Evolutionary conservation across 2,797 vertebrate genomes (phyloP).

Genomic region (Peromyscus nudipes): DNA sequence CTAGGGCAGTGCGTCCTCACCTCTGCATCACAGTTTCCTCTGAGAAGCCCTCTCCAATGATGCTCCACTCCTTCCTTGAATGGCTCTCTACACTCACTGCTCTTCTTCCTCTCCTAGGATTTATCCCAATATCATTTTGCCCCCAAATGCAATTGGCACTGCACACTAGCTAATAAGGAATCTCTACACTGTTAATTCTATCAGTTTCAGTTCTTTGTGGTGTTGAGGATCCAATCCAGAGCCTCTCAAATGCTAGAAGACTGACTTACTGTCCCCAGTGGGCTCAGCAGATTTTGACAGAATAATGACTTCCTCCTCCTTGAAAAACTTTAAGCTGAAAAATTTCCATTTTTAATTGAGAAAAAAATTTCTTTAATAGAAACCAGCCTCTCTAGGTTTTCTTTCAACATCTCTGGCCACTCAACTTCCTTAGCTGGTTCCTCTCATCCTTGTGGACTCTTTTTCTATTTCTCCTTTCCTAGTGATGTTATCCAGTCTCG

Average conservation of each 20-base stretch:
- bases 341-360: conserved; percentile 13
- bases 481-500: background rate
- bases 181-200: background rate
- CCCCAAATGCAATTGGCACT: background rate
- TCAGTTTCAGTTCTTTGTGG: background rate
- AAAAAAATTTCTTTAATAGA: background rate
- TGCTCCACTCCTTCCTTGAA: background rate
- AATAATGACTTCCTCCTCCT: conserved; percentile 31
- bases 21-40: background rate
- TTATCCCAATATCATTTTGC: background rate
- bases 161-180: background rate
- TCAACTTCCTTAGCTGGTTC: conserved; percentile 5
- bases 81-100: background rate
- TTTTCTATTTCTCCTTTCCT: background rate
- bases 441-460: background rate
- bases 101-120: background rate
- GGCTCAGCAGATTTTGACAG: background rate
- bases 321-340: conserved; percentile 13
- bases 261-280: too few relatives aligned
- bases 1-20: background rate
- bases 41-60: background rate
- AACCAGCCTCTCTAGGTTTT: background rate
- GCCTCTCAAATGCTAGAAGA: background rate
- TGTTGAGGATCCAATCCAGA: background rate
- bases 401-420: background rate